A percentile compares a stretch with the other conserved stretches of the same genome.
These are phyloP conservation scores for Lampropteryx suffumata DNA, from an alignment of 2,888 invertebrate species.

Conservation along the genomic window DNA sequence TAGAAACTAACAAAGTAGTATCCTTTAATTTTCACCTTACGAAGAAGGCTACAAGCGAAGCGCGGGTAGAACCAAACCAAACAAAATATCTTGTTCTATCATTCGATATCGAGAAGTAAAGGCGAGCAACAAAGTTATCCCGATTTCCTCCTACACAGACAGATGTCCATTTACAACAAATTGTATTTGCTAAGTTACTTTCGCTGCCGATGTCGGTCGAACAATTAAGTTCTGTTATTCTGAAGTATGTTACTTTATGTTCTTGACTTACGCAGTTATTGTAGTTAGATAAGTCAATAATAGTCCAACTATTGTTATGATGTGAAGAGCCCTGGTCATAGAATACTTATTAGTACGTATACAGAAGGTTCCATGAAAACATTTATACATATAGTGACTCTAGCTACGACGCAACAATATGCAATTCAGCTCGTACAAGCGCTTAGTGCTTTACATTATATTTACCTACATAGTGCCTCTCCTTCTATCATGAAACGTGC, in stretches of 20 bases:
- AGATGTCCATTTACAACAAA: slow-evolving; percentile 49
- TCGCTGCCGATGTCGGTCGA: slow-evolving; percentile 22
- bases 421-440: too few species aligned
- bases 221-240: slow-evolving; percentile 34
- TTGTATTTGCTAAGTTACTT: slow-evolving; percentile 32
- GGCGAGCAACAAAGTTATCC: slow-evolving; percentile 42
- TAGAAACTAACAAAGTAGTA: too few species aligned
- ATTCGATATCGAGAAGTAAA: slow-evolving; percentile 29
- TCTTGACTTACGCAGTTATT: slow-evolving; percentile 7
- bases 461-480: too few species aligned
- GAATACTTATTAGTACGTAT: too few species aligned
- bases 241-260: slow-evolving; percentile 21
- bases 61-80: background rate
- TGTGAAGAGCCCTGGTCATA: too few species aligned
- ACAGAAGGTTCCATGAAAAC: too few species aligned
- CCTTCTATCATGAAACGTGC: too few species aligned
- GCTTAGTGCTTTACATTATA: too few species aligned
- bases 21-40: too few species aligned
- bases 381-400: too few species aligned
- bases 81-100: slow-evolving; percentile 12
- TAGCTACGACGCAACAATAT: too few species aligned
- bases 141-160: slow-evolving; percentile 38
- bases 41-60: background rate
- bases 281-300: slow-evolving; percentile 1
- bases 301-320: too few species aligned